phyloP scores from a whole-genome alignment of 2,113 vertebrate genomes.

The Onychostruthus taczanowskii region DNA sequence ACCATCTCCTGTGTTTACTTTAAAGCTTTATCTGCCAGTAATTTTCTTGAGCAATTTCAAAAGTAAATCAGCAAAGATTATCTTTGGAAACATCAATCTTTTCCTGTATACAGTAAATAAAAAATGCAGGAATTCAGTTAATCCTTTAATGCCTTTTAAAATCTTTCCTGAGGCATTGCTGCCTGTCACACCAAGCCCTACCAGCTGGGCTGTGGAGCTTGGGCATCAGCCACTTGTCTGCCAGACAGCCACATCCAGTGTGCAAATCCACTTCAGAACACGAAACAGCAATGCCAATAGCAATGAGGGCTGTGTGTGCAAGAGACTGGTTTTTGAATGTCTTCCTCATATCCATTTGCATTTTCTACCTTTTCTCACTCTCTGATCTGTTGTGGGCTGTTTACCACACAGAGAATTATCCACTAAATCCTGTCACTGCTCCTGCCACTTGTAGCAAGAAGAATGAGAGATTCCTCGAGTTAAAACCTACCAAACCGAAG shows the following conservation, averaged over 20 bases:
- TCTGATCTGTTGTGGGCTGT: neutral
- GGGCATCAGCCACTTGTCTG: neutral
- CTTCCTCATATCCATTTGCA: neutral
- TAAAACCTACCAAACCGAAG: neutral
- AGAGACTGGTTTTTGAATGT: neutral
- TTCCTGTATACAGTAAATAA: neutral
- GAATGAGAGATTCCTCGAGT: neutral
- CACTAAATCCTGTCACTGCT: neutral
- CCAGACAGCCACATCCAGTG: neutral
- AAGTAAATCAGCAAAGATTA: neutral
- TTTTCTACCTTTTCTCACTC: neutral
- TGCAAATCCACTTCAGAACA: neutral
- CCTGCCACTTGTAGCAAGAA: neutral
- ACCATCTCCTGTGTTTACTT: neutral
- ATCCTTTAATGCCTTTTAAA: neutral
- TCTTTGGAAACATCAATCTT: neutral
- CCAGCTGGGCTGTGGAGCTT: neutral
- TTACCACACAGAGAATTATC: neutral
- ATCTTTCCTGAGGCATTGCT: neutral
- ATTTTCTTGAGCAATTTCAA: neutral
- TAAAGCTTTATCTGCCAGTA: neutral
- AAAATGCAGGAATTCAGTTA: neutral
- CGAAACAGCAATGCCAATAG: fast-evolving
- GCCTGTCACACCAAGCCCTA: neutral
- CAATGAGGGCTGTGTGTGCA: neutral